phyloP scores from a whole-genome alignment of 2,113 vertebrate species.

The Melanerpes formicivorus region DNA sequence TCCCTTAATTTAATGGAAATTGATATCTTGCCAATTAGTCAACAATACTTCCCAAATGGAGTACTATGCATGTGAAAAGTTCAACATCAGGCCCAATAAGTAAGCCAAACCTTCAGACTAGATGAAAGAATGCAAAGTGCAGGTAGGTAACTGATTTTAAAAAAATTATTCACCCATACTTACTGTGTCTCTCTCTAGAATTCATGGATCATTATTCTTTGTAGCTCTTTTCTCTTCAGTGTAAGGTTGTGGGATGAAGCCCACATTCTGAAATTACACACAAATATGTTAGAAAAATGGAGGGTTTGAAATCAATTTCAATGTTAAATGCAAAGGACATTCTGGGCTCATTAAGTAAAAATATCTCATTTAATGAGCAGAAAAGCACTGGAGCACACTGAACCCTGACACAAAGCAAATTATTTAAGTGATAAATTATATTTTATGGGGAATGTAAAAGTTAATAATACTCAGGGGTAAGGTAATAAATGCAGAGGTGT shows the following conservation, averaged over 20 bases:
- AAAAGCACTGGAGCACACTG: constrained; percentile 81
- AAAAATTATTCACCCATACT: constrained; percentile 41
- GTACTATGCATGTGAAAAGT: not conserved
- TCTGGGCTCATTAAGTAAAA: constrained; percentile 83
- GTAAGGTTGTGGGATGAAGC: constrained; percentile 56
- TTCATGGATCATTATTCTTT: constrained; percentile 69
- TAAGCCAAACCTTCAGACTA: constrained; percentile 20
- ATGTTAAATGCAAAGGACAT: constrained; percentile 78
- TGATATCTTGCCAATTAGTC: not conserved
- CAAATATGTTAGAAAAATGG: constrained; percentile 73
- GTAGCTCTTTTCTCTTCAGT: constrained; percentile 54
- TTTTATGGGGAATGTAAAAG: constrained; percentile 86
- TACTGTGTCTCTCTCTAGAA: not conserved
- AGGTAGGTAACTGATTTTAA: not conserved
- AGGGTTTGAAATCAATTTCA: constrained; percentile 78
- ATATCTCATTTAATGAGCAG: constrained; percentile 85
- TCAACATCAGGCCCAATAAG: not conserved
- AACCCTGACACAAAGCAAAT: constrained; percentile 85
- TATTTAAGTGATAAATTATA: constrained; percentile 84
- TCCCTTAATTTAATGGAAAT: not conserved
- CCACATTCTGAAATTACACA: constrained; percentile 56
- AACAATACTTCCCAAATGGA: not conserved
- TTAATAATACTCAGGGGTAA: constrained; percentile 82
- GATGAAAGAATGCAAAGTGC: not conserved
- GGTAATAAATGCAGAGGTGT: constrained; percentile 82